Conservation (phyloP, 2,888 invertebrate species). For the Calameuta idolon region DNA sequence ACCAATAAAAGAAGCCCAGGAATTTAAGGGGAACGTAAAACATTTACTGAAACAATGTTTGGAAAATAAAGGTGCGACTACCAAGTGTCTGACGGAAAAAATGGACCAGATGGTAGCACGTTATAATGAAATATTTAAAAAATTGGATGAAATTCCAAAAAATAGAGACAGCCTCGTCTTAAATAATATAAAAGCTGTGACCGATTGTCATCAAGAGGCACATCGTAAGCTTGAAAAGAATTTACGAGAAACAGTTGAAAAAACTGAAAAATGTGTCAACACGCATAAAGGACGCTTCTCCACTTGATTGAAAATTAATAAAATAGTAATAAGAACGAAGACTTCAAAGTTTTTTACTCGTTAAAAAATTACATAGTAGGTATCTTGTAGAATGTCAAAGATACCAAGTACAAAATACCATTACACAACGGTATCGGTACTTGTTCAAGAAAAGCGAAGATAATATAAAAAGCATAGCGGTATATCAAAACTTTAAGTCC, state of each 20-base stretch:
- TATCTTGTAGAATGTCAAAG: not conserved
- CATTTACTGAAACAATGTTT: not conserved
- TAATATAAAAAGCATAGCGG: not conserved
- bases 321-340: not conserved
- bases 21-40: constrained; percentile 2
- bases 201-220: constrained; percentile 16
- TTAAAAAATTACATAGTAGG: not conserved
- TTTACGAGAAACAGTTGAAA: constrained; percentile 4
- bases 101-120: not conserved
- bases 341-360: not conserved
- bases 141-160: constrained; percentile 11
- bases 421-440: not conserved
- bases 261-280: constrained; percentile 7
- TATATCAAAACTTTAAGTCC: not conserved
- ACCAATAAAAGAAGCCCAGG: constrained; percentile 14
- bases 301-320: not conserved
- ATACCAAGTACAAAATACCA: not conserved
- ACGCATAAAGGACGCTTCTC: not conserved
- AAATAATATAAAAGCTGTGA: constrained; percentile 8
- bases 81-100: not conserved
- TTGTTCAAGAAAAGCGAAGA: not conserved
- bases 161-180: not conserved
- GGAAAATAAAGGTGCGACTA: not conserved
- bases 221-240: constrained; percentile 7
- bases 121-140: constrained; percentile 10